A percentile compares a stretch with the other conserved stretches of the same genome.
Conservation (phyloP, 1,140 invertebrate genomes). For the Archegozetes longisetosus region DNA sequence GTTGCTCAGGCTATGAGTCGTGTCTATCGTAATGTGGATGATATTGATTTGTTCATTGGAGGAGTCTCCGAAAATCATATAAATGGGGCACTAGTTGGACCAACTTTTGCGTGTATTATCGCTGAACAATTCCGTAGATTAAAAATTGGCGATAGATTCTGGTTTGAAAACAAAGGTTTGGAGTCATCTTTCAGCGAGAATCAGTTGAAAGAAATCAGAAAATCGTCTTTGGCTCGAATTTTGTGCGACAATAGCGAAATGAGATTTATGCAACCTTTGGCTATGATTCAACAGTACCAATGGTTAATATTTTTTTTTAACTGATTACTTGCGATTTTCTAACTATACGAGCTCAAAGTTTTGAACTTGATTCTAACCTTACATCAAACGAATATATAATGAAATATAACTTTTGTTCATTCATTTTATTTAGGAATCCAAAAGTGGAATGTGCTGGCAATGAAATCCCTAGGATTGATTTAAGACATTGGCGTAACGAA, state of each 20-base stretch:
- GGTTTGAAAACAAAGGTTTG: constrained; percentile 79
- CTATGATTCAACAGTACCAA: constrained; percentile 7
- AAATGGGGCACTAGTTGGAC: constrained; percentile 35
- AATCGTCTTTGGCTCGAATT: constrained; percentile 35
- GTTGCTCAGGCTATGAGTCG: constrained; percentile 41
- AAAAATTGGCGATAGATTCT: constrained; percentile 62
- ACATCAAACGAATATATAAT: no score
- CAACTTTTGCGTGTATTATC: constrained; percentile 39
- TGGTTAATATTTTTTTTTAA: not conserved
- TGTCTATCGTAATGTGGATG: constrained; percentile 27
- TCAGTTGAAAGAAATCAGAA: constrained; percentile 33
- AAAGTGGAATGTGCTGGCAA: constrained; percentile 4
- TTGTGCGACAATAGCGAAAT: constrained; percentile 44
- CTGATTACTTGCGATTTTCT: not conserved
- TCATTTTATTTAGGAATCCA: no score
- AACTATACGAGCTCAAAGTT: not conserved
- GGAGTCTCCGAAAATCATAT: constrained; percentile 26
- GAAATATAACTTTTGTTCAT: not conserved
- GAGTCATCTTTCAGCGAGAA: constrained; percentile 50
- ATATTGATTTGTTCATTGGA: constrained; percentile 29
- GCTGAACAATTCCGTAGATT: constrained; percentile 35
- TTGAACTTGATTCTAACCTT: not conserved
- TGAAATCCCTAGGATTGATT: constrained; percentile 5
- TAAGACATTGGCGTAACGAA: not conserved
- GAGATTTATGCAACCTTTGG: constrained; percentile 33